These are phyloP conservation scores for Drosophila neonasuta DNA, from an alignment of 2,888 invertebrate species.

Conservation along the genomic window DNA sequence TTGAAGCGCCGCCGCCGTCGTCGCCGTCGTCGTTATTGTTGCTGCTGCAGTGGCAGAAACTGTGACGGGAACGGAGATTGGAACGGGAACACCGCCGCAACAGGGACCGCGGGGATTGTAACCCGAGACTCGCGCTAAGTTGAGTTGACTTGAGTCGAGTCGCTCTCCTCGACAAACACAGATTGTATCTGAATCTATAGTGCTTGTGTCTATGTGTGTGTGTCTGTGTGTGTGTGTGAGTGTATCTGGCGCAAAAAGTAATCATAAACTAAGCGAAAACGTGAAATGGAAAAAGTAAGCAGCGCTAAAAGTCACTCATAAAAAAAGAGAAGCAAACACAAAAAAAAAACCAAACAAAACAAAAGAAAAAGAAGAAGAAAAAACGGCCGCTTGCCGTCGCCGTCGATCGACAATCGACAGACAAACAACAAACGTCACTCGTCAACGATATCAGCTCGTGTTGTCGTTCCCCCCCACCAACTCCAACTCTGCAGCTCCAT, in stretches of 20 bases:
- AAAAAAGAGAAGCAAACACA: constrained; percentile 24
- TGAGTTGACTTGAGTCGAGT: constrained; percentile 59
- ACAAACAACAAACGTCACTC: constrained; percentile 36
- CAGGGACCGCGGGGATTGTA: constrained; percentile 43
- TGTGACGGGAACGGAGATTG: constrained; percentile 47
- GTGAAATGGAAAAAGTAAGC: constrained; percentile 51
- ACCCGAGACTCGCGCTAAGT: constrained; percentile 38
- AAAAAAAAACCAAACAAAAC: constrained; percentile 18
- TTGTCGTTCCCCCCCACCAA: constrained; percentile 18
- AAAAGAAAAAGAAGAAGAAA: constrained; percentile 14
- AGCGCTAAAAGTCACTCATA: constrained; percentile 51
- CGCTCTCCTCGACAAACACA: constrained; percentile 63
- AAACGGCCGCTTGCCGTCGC: constrained; percentile 22
- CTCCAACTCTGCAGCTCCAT: neutral
- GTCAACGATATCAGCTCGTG: constrained; percentile 38
- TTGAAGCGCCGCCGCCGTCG: constrained; percentile 56
- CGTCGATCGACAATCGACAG: constrained; percentile 34
- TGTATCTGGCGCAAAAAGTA: constrained; percentile 63
- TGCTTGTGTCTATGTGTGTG: constrained; percentile 20
- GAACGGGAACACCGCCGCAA: neutral
- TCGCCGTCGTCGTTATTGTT: constrained; percentile 33
- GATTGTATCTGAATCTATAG: constrained; percentile 72
- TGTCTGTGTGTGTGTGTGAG: constrained; percentile 34
- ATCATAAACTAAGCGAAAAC: constrained; percentile 64
- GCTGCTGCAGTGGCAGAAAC: constrained; percentile 57